Percentiles rank a stretch among this genome's conserved stretches.
Evolutionary conservation across 2,797 vertebrate genomes (phyloP).

Genomic region (Ceyx erithaca): DNA sequence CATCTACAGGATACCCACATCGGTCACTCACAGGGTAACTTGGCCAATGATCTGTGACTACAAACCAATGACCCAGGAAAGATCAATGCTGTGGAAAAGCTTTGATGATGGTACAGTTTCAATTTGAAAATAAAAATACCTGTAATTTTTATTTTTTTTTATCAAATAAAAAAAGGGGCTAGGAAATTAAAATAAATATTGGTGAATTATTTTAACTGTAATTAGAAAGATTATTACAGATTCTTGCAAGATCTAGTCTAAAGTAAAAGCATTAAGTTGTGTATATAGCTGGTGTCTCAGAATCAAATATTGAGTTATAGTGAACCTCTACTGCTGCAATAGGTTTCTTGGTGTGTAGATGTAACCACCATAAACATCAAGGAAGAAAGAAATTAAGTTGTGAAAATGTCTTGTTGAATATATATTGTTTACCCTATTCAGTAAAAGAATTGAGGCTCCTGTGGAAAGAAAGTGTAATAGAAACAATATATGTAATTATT

Average conservation of each 20-base stretch:
- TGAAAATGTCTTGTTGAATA: neutral
- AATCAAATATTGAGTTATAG: neutral
- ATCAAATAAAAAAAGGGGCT: neutral
- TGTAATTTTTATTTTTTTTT: neutral
- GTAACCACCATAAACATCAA: neutral
- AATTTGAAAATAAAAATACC: neutral
- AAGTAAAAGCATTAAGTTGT: neutral
- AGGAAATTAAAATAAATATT: neutral
- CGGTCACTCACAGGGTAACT: neutral
- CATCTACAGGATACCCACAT: neutral
- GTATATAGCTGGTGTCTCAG: neutral
- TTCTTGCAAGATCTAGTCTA: neutral
- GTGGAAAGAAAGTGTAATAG: neutral
- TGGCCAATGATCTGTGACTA: neutral
- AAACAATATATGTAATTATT: neutral
- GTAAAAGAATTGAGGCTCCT: neutral
- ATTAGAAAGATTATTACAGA: neutral
- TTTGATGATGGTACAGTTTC: neutral
- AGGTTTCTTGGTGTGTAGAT: neutral
- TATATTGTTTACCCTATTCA: neutral
- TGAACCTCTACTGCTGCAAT: neutral
- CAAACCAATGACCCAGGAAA: neutral
- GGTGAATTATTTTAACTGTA: neutral
- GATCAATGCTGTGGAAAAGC: neutral
- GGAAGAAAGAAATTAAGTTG: neutral